These are phyloP conservation scores for Chlamydotis undulata DNA, from an alignment of 2,113 vertebrate species.

Conservation along the genomic window DNA sequence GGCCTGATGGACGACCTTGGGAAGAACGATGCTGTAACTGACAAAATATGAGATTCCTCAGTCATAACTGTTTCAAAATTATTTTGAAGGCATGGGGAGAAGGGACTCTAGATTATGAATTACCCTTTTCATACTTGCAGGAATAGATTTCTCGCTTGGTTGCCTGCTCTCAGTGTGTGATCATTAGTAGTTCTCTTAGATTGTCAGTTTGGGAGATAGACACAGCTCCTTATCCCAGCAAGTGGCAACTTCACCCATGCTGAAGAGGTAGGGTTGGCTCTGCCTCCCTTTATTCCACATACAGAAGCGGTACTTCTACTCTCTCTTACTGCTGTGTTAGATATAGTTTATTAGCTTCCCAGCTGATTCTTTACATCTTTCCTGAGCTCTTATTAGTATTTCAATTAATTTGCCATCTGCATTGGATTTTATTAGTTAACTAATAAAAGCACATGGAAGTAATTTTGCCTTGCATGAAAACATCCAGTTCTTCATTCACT, in stretches of 20 bases:
- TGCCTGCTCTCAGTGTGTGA: conserved; percentile 54
- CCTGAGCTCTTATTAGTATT: conserved; percentile 39
- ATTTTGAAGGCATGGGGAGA: conserved; percentile 13
- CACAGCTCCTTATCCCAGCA: conserved; percentile 53
- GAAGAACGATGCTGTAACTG: not conserved
- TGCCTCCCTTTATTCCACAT: not conserved
- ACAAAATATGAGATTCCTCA: not conserved
- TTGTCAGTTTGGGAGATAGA: conserved; percentile 58
- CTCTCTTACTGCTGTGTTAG: conserved; percentile 34
- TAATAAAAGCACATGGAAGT: not conserved
- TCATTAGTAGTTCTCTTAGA: conserved; percentile 58
- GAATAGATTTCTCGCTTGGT: conserved; percentile 41
- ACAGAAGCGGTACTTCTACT: conserved; percentile 9
- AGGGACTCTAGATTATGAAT: conserved; percentile 46
- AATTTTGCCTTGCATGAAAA: not conserved
- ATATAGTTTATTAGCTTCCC: conserved; percentile 44
- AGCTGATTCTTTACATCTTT: conserved; percentile 50
- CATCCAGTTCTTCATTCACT: not conserved
- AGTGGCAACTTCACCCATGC: conserved; percentile 19
- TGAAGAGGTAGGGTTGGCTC: not conserved
- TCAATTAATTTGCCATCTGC: conserved; percentile 54
- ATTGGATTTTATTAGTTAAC: conserved; percentile 49
- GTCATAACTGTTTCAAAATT: conserved; percentile 15
- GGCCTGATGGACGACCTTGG: not conserved
- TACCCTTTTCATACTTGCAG: conserved; percentile 41